These are phyloP conservation scores for Anodontia alba DNA, from an alignment of 2,888 invertebrate species.

Conservation along the genomic window DNA sequence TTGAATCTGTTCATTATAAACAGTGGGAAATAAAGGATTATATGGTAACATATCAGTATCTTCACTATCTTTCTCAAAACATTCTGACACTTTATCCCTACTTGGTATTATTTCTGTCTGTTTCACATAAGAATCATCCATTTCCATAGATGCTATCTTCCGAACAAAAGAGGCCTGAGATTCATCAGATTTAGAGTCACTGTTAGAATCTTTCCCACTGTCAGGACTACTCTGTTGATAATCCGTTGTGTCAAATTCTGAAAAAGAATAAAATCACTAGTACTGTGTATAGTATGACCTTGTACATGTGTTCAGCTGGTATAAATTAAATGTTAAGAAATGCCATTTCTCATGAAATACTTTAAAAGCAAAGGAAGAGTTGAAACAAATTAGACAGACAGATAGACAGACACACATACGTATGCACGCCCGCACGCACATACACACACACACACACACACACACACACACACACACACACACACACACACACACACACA, in stretches of 20 bases:
- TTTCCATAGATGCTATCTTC: conserved; percentile 44
- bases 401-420: no score
- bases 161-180: conserved; percentile 45
- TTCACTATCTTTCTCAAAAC: neutral
- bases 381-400: no score
- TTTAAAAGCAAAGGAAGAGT: no score
- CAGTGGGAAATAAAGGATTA: conserved; percentile 17
- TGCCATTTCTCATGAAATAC: no score
- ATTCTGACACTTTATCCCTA: neutral
- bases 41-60: neutral
- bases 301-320: no score
- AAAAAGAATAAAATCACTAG: no score
- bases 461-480: no score
- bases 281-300: no score
- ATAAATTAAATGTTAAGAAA: no score
- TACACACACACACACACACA: no score
- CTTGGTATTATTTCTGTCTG: neutral
- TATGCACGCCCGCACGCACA: no score
- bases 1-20: conserved; percentile 1
- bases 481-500: no score
- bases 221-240: neutral
- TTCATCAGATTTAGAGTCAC: conserved; percentile 44
- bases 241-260: neutral
- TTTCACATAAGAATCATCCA: conserved; percentile 31
- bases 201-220: conserved; percentile 18